Base-by-base conservation (phyloP, 2,888 invertebrate species). In the Andrena flavipes region DNA sequence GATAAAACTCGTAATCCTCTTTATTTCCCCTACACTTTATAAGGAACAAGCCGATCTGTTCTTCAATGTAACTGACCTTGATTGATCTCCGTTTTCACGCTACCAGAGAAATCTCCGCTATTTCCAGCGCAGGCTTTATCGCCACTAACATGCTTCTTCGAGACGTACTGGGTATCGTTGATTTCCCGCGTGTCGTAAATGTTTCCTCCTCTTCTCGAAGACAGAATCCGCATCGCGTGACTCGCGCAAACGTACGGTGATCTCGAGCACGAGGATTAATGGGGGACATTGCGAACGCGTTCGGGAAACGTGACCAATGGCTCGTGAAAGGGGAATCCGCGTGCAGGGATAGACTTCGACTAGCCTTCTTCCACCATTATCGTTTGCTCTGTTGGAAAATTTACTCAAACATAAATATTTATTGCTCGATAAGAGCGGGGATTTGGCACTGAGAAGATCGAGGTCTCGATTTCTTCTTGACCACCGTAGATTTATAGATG, bases 261-360 rank as follows among this genome's bases (percentile, higher is more conserved):
- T 84, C 80, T 68, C 78, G 26, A 48, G 49, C 49, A 20, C 23
- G 6, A 67, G 70, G 69, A 85, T 84, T 84, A 84, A 84, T 84
- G 85, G 81, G 51, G 42, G 20, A 30, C 51, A 49, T 48, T 70
- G 85, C 74, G 60, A 76, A 85, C 74, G 81, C 72, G 71, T 77
- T 75, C 71, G 74, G 85, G 85, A 84, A 84, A 84, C 77, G 81
- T 82, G 74, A 82, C 71, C 74, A 77, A 67, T 85, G 85, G 72
- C 76, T 85, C 85, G 64, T 48, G 75, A 72, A 68, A 75, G 59
- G 59, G 49, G 59, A n/a, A 56, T 56, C 20, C 23, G 42, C 10
- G 26, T 23, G 23, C 56, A 56, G 56, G 23, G 10, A 56, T 23
- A 26, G 26, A 2, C 51, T 8, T 56, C 23, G 23, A 26, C 56